Evolutionary conservation across 2,113 vertebrate species (phyloP).

Genomic region (Cephalopterus ornatus): DNA sequence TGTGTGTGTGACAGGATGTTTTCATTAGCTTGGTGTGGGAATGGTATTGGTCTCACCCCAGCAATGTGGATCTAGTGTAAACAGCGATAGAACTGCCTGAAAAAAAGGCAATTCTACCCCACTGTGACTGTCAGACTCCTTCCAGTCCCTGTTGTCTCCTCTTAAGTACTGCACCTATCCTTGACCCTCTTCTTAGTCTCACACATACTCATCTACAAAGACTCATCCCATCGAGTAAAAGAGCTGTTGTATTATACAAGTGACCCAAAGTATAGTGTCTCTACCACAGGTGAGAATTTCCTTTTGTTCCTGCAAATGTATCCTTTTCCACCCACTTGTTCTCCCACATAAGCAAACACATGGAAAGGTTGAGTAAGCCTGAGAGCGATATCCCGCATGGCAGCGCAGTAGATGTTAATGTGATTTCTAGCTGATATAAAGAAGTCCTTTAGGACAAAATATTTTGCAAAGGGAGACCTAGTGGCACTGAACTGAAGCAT

Average conservation of each 20-base stretch:
- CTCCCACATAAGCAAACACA: background rate
- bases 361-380: background rate
- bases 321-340: background rate
- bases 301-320: background rate
- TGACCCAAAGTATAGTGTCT: background rate
- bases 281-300: background rate
- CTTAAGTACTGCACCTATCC: background rate
- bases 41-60: background rate
- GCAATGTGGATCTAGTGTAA: background rate
- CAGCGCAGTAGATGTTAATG: background rate
- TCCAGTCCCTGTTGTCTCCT: background rate
- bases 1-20: background rate
- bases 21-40: accelerated
- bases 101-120: background rate
- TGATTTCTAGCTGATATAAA: background rate
- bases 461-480: background rate
- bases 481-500: background rate
- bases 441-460: background rate
- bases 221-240: background rate
- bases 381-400: accelerated
- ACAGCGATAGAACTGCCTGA: background rate
- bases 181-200: background rate
- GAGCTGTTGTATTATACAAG: background rate
- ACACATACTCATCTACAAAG: background rate
- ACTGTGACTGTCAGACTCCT: background rate